A percentile compares a stretch with the other conserved stretches of the same genome.
Conservation (phyloP, 53 echinoderm and acorn worm genomes). For the Astropecten irregularis region DNA sequence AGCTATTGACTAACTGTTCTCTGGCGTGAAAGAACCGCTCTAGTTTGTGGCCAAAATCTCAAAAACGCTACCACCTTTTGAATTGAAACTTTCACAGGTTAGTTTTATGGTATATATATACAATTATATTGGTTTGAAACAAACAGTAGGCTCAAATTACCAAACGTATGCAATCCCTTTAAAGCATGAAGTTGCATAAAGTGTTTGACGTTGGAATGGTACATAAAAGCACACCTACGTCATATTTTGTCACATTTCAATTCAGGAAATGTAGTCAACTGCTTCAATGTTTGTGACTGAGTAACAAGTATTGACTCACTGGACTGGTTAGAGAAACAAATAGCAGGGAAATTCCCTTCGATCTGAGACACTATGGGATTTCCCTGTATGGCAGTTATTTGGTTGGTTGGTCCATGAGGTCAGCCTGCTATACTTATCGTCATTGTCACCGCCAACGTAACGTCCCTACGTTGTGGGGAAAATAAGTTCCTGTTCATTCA, state of each 20-base stretch:
- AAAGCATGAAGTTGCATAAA: too few species aligned
- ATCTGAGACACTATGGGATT: neutral
- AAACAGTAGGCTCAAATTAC: too few species aligned
- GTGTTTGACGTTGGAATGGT: too few species aligned
- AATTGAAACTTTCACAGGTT: too few species aligned
- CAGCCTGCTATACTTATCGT: conserved; percentile 26
- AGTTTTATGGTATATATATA: too few species aligned
- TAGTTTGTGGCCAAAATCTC: too few species aligned
- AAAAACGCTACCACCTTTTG: too few species aligned
- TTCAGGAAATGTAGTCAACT: neutral
- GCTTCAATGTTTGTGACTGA: conserved; percentile 12
- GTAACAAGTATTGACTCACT: neutral
- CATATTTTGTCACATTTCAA: neutral
- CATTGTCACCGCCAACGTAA: neutral
- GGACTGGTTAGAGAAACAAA: neutral
- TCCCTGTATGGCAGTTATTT: conserved; percentile 7
- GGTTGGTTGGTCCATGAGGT: neutral
- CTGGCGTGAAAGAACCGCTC: too few species aligned
- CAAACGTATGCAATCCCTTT: too few species aligned
- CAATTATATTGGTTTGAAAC: too few species aligned
- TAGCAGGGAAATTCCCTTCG: conserved; percentile 5
- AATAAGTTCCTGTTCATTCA: conserved; percentile 18
- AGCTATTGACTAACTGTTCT: too few species aligned
- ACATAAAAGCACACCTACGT: neutral
- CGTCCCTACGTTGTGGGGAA: neutral